Evolutionary conservation across 2,797 vertebrate species (phyloP), one percentile per base, ranked within the genome.

Genomic region (Odontamblyopus lacepedii): DNA sequence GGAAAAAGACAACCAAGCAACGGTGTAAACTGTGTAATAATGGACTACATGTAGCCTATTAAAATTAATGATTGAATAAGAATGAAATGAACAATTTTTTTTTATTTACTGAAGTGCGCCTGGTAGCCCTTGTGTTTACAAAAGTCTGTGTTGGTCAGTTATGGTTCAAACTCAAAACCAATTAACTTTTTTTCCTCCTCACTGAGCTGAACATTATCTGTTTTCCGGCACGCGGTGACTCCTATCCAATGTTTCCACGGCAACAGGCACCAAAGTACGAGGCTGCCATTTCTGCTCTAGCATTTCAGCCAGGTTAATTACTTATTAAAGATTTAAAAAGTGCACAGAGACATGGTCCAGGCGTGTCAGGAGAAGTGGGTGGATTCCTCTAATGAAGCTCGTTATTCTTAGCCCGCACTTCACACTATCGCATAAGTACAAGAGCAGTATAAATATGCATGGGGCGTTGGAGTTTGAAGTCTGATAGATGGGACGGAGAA

Each of bases 161-260:
- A 84, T 87, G 85, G 83, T 87, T 91, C 71, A 88, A 87, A 90
- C 86, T 91, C 75, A 76, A 91, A 86, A 92, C 88, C 85, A 91
- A 89, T 92, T 89, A 88, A 86, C 72, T 86, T 82, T 85, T 83
- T 73, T 78, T 71, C 44, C 66, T 75, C 57, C 73, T 73, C 62
- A 44, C 74, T 76, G 71, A 85, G 74, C 76, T 69, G 67, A 88
- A 84, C 78, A 86, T 88, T 79, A 86, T 88, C 70, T 62, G 60
- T 87, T 85, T 78, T 74, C 78, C 69, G 62, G 35, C 53, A 29
- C 80, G 85, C 78, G 19, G 53, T 68, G 55, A 73, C 83, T 83
- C 76, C 74, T 87, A 84, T 85, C 71, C 73, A 75, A 85, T 74
- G 88, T 93, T 93, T 92, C 91, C 88, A 92, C 87, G 86, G 89